phyloP scores from a whole-genome alignment of 1,140 invertebrate genomes.

The Meloidogyne chitwoodi region DNA sequence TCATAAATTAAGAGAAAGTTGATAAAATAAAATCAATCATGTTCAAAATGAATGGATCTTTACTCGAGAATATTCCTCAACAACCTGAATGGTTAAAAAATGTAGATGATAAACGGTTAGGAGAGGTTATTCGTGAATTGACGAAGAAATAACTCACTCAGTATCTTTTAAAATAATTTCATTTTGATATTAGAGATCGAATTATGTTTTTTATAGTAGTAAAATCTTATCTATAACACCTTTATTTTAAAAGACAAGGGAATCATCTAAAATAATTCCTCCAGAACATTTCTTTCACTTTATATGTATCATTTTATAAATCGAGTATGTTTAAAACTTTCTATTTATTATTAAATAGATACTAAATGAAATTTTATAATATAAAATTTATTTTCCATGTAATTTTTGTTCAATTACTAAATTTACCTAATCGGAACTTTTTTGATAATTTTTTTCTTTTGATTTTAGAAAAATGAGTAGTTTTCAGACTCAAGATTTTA shows the following conservation, averaged over 20 bases:
- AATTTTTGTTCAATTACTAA: too few species aligned
- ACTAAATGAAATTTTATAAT: too few species aligned
- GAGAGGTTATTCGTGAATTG: neutral
- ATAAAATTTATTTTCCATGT: too few species aligned
- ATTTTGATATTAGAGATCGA: neutral
- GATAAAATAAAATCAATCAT: conserved; percentile 11
- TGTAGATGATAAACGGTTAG: conserved; percentile 2
- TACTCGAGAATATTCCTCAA: neutral
- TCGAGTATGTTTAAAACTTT: too few species aligned
- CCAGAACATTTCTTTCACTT: too few species aligned
- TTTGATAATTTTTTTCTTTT: neutral
- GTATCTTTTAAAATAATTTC: neutral
- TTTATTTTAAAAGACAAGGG: too few species aligned
- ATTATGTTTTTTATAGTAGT: too few species aligned
- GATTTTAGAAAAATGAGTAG: neutral
- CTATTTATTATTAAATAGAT: too few species aligned
- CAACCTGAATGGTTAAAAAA: conserved; percentile 11
- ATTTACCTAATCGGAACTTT: too few species aligned
- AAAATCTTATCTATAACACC: too few species aligned
- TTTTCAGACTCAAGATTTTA: neutral
- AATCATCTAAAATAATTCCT: too few species aligned
- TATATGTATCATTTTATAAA: too few species aligned
- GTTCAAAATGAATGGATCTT: neutral
- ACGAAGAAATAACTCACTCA: neutral
- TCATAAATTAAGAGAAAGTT: conserved; percentile 1